A percentile compares a stretch with the other conserved stretches of the same genome.
phyloP scores from a whole-genome alignment of 2,888 invertebrate species.

The Lithophane socia region DNA sequence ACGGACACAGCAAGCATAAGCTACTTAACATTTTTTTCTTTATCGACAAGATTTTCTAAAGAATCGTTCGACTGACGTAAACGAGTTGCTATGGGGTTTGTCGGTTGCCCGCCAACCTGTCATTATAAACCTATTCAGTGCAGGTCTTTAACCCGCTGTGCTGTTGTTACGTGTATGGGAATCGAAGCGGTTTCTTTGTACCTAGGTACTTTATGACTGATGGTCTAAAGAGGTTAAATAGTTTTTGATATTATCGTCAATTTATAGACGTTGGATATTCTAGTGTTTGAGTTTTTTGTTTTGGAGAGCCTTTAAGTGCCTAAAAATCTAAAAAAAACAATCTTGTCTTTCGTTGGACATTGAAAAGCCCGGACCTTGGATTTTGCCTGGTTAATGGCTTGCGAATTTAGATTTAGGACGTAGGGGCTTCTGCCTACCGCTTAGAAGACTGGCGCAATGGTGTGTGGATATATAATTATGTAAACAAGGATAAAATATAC shows the following conservation, averaged over 20 bases:
- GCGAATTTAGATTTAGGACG: too few species aligned
- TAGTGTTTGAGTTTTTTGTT: background rate
- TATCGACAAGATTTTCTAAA: background rate
- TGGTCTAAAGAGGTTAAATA: background rate
- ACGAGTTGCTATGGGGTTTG: constrained; percentile 33
- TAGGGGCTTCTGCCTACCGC: too few species aligned
- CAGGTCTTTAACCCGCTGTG: constrained; percentile 44
- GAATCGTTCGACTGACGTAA: constrained; percentile 28
- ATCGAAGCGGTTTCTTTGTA: constrained; percentile 24
- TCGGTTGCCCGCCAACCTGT: constrained; percentile 32
- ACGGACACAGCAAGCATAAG: background rate
- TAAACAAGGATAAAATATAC: too few species aligned
- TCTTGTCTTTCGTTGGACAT: background rate
- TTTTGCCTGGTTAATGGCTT: background rate
- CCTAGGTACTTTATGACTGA: constrained; percentile 8
- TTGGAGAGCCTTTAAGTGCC: background rate
- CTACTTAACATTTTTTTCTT: background rate
- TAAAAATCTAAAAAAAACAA: background rate
- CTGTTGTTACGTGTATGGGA: constrained; percentile 25
- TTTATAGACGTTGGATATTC: background rate
- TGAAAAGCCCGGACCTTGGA: background rate
- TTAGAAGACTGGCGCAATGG: background rate
- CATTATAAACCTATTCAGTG: constrained; percentile 36
- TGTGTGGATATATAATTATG: background rate
- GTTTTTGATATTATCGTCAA: background rate